phyloP scores from a whole-genome alignment of 2,888 invertebrate genomes.

The Pyrocoelia pectoralis region DNA sequence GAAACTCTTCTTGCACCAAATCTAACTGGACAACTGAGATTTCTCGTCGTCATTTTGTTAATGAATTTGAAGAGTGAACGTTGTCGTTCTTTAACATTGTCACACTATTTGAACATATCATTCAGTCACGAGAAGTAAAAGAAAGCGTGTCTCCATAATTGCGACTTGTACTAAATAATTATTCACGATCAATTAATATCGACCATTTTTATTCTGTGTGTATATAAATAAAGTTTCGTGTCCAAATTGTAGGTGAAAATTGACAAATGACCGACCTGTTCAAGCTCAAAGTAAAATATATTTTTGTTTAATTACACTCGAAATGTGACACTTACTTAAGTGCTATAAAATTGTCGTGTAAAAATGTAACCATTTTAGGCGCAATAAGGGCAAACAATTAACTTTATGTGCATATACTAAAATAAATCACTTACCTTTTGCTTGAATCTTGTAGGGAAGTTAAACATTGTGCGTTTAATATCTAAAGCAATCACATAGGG shows the following conservation, averaged over 20 bases:
- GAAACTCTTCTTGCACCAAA: slow-evolving; percentile 16
- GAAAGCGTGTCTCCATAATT: background rate
- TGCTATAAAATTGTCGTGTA: background rate
- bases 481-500: slow-evolving; percentile 69
- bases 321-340: slow-evolving; percentile 1
- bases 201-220: no score
- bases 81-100: background rate
- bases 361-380: no score
- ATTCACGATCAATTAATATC: no score
- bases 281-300: no score
- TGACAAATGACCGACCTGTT: no score
- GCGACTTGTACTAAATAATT: background rate
- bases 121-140: background rate
- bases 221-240: no score
- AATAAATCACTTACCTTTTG: slow-evolving; percentile 60
- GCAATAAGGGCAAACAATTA: no score
- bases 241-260: no score
- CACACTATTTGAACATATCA: background rate
- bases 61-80: background rate
- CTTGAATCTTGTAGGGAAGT: slow-evolving; percentile 66
- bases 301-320: background rate
- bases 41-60: background rate
- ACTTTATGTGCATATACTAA: no score
- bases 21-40: background rate
- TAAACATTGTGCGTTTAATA: slow-evolving; percentile 64